Percentiles rank a stretch among this genome's conserved stretches.
Evolutionary conservation across 2,113 vertebrate species (phyloP).

Genomic region (Macquaria australasica): DNA sequence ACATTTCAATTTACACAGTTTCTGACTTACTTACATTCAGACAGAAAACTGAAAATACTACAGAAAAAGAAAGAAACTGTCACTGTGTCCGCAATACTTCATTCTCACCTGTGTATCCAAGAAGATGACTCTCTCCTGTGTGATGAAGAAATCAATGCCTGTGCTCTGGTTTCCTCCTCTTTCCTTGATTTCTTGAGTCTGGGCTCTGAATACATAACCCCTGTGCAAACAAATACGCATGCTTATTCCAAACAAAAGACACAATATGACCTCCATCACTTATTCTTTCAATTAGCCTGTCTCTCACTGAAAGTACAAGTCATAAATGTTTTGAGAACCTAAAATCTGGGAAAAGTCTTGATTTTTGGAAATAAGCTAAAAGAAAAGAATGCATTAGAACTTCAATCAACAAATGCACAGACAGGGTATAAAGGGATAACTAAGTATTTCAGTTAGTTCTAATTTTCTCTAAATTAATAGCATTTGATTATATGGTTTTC

Average conservation of each 20-base stretch:
- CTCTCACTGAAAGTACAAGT: background rate
- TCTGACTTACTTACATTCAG: background rate
- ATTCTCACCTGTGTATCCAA: conserved; percentile 92
- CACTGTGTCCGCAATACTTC: background rate
- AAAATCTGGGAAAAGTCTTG: background rate
- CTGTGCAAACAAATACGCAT: conserved; percentile 74
- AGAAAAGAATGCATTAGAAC: background rate
- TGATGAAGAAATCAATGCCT: conserved; percentile 95
- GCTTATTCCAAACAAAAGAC: background rate
- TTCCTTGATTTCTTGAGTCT: conserved; percentile 93
- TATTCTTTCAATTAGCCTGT: background rate
- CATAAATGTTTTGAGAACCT: background rate
- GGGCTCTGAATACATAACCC: conserved; percentile 91
- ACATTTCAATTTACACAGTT: background rate
- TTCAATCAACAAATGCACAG: background rate
- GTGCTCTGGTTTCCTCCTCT: conserved; percentile 93
- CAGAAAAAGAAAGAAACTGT: background rate
- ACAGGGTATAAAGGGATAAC: background rate
- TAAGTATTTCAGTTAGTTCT: background rate
- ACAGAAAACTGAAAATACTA: background rate
- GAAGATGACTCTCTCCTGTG: conserved; percentile 95
- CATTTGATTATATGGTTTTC: background rate
- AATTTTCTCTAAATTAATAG: background rate
- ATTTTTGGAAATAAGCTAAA: background rate
- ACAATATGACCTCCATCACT: background rate